Conservation (phyloP, 2,888 invertebrate species). For the Acrobasis consociella region DNA sequence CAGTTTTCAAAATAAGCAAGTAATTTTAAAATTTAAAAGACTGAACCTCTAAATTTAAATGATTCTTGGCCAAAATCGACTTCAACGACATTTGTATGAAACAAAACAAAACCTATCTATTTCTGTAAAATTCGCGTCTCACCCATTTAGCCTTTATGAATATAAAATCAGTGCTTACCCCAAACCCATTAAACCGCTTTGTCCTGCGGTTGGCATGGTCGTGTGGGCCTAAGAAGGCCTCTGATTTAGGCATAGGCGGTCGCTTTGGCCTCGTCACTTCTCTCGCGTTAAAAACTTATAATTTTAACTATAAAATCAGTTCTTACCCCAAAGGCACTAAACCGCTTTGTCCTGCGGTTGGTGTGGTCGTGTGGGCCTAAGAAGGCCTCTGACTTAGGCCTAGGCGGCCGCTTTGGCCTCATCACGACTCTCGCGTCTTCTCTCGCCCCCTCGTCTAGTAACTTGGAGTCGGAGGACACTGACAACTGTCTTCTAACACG, state of each 20-base stretch:
- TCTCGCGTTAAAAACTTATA: constrained; percentile 84
- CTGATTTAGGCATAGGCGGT: constrained; percentile 97
- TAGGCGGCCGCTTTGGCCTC: constrained; percentile 94
- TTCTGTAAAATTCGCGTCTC: too few species aligned
- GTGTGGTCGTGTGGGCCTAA: constrained; percentile 89
- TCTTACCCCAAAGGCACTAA: constrained; percentile 98
- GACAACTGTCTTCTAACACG: constrained; percentile 94
- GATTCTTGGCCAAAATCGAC: too few species aligned
- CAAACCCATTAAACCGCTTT: constrained; percentile 98
- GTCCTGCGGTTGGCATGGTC: constrained; percentile 90
- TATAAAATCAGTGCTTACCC: constrained; percentile 88
- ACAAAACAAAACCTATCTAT: too few species aligned
- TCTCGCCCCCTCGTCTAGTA: constrained; percentile 94
- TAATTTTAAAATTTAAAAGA: too few species aligned
- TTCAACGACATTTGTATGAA: too few species aligned
- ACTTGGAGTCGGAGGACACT: constrained; percentile 95
- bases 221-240: constrained; percentile 92
- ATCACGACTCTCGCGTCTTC: constrained; percentile 94
- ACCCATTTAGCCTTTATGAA: too few species aligned
- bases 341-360: constrained; percentile 94
- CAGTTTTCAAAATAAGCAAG: too few species aligned
- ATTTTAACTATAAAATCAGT: too few species aligned
- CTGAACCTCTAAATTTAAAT: too few species aligned
- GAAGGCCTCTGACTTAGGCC: constrained; percentile 98
- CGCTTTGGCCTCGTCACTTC: constrained; percentile 95